These are phyloP conservation scores for Smutsia gigantea DNA, from an alignment of 2,797 vertebrate genomes.

Conservation along the genomic window DNA sequence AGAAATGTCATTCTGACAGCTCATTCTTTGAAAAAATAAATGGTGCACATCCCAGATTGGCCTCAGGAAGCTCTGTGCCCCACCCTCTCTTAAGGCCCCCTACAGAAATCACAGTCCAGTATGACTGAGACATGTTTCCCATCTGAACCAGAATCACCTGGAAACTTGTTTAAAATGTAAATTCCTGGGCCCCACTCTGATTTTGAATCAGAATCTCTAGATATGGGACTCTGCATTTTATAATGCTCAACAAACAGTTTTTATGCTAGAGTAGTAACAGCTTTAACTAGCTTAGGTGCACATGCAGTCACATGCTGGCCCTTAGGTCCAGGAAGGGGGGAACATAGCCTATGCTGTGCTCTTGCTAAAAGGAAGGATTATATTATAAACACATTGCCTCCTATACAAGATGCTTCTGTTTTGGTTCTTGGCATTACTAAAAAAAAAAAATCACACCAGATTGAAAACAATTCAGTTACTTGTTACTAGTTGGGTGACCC, in stretches of 20 bases:
- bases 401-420: neutral
- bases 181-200: neutral
- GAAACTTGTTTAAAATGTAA: neutral
- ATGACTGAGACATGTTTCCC: neutral
- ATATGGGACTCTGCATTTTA: neutral
- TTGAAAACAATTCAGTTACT: neutral
- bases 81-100: neutral
- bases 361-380: neutral
- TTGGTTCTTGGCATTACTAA: neutral
- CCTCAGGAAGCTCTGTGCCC: neutral
- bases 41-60: neutral
- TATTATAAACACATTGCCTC: neutral
- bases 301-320: neutral
- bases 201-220: neutral
- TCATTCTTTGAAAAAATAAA: neutral
- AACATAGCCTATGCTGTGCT: neutral
- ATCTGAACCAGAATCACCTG: neutral
- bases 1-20: neutral
- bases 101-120: neutral
- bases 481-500: neutral
- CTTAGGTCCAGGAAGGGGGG: neutral
- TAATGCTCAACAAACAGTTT: neutral
- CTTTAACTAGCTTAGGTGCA: neutral
- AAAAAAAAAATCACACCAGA: neutral
- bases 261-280: neutral